Base-by-base conservation (phyloP, 2,888 invertebrate species). In the Pyrocoelia pectoralis region DNA sequence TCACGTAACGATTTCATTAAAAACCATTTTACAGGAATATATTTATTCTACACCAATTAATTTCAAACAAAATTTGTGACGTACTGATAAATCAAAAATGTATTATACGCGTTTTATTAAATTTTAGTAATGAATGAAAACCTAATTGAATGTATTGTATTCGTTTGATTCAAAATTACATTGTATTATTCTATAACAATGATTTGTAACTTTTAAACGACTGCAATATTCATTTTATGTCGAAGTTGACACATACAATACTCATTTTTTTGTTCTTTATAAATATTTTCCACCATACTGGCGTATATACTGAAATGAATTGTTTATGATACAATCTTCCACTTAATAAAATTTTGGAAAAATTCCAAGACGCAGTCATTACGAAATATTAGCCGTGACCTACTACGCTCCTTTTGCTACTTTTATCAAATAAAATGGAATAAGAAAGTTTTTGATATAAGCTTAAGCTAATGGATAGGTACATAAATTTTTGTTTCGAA, bases 291-390 rank as follows among this genome's bases (percentile, higher is more conserved):
- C 10, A 17, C 14, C 17, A 43, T 17, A 18, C 18, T 10, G 10
- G 17, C 6, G 6, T 41, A 14, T 46, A 24, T 5, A 46, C 3
- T 8, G 13, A 43, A 46, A 17, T 17, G 17, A 46, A 46, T 17
- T 46, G 17, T 46, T 46, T 46, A 46, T 46, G 17, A 10, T 18
- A 46, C 17, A 46, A 46, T 46, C 46, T 46, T 46, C 46, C 17
- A 46, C 46, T 46, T 46, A 46, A 46, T 46, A 46, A 17, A 46
- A 17, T 46, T 46, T 46, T 46, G 46, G 46, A 46, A 17, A 46
- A 17, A 46, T 46, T 46, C 46, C 46, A 46, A 46, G 46, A 46
- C 46, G 46, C 46, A 46, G 46, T 18, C 46, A 46, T 46, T 46
- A 33, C 8, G 5, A 46, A 43, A 46, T 18, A 18, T 46, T 46